Evolutionary conservation across 2,113 vertebrate species (phyloP).

Genomic region (Apodemus sylvaticus): DNA sequence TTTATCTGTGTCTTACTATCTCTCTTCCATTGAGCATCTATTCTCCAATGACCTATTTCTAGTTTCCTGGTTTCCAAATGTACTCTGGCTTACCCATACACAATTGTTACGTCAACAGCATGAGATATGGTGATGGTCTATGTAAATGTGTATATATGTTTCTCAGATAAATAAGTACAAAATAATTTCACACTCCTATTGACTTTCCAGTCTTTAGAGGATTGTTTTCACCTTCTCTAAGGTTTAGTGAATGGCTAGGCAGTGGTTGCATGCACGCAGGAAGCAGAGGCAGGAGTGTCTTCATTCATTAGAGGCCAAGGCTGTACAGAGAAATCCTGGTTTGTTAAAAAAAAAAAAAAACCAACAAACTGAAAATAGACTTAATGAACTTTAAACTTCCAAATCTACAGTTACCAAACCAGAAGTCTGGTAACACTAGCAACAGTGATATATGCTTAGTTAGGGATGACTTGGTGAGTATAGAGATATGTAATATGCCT

Average conservation of each 20-base stretch:
- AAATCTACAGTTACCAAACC: conserved; percentile 29
- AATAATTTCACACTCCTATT: neutral
- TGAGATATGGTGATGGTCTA: neutral
- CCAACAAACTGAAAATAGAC: no score
- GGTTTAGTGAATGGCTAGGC: neutral
- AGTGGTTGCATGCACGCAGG: no score
- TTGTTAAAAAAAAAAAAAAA: no score
- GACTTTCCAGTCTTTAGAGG: neutral
- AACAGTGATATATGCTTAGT: conserved; percentile 29
- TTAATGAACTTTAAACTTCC: neutral
- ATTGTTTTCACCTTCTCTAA: neutral
- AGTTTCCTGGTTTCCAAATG: neutral
- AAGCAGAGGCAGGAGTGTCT: no score
- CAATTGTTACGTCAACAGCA: neutral
- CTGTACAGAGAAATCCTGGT: no score
- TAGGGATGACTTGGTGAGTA: neutral
- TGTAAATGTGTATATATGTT: neutral
- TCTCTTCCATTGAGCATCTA: neutral
- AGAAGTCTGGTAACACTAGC: neutral
- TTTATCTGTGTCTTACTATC: neutral
- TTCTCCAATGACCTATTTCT: neutral
- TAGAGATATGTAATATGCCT: neutral
- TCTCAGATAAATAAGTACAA: conserved; percentile 7
- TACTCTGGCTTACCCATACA: neutral
- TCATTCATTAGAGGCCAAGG: no score